phyloP scores from a whole-genome alignment of 2,888 invertebrate genomes.

The Phengaris alcon region DNA sequence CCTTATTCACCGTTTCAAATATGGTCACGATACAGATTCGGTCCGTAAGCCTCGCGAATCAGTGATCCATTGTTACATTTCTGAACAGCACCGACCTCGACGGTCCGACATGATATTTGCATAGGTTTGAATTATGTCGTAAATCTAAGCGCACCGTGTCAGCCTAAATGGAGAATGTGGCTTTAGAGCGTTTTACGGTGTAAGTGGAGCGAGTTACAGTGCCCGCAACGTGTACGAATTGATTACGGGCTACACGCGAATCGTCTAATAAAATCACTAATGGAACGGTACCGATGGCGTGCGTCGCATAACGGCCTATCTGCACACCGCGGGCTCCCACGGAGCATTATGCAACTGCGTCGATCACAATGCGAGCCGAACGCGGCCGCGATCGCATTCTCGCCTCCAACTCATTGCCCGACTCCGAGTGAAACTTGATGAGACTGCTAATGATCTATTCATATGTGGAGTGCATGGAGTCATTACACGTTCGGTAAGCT shows the following conservation, averaged over 20 bases:
- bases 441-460: constrained; percentile 43
- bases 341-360: constrained; percentile 72
- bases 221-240: constrained; percentile 63
- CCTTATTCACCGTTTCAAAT: constrained; percentile 26
- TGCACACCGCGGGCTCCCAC: constrained; percentile 63
- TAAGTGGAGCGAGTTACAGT: constrained; percentile 64
- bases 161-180: constrained; percentile 58
- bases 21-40: constrained; percentile 24
- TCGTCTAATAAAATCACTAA: constrained; percentile 76
- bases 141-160: constrained; percentile 40
- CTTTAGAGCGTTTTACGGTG: constrained; percentile 54
- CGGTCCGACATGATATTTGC: constrained; percentile 52
- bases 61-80: constrained; percentile 49
- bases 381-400: constrained; percentile 53
- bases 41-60: constrained; percentile 38
- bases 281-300: constrained; percentile 76
- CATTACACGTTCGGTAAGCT: constrained; percentile 37
- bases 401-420: constrained; percentile 53
- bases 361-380: constrained; percentile 62
- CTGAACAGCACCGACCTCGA: constrained; percentile 47
- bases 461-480: constrained; percentile 34
- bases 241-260: constrained; percentile 74
- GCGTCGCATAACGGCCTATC: constrained; percentile 72
- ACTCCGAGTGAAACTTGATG: constrained; percentile 58
- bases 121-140: constrained; percentile 37